Base-by-base conservation (phyloP, 2,888 invertebrate genomes). In the Aphrophora alni region DNA sequence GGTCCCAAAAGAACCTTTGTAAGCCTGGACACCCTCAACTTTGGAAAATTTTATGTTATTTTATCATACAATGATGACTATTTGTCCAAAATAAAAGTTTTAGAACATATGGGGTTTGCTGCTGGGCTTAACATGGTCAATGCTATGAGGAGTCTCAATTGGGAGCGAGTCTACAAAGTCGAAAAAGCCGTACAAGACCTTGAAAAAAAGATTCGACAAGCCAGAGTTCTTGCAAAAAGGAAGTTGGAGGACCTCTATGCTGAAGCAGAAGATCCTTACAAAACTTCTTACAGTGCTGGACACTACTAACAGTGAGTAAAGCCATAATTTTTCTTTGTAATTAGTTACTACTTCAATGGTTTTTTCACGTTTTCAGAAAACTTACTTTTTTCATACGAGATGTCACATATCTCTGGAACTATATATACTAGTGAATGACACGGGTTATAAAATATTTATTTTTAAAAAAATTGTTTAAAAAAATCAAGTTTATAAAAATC, bases 1-100 rank as follows among this genome's bases (percentile, higher is more conserved):
- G 27, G 51, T 81, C 75, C 81, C 81, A 78, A 81, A 78, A 78
- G 38, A 33, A 77, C 69, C 25, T 81, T 77, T 74, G 77, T 81
- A 17, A 72, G 68, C 21, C 8, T 78, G n/a, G 26, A 59, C 17
- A 71, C 76, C 26, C 77, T 81, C 25, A 28, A 51, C 26, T 74
- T 77, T 73, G 81, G 81, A 51, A 28, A n/a, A 27, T 81, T 71
- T 71, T 70, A 80, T 51, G 80, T 72, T 28, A 76, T 80, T 44
- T 12, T 38, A 14, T 21, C 33, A 51, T 76, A 38, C 28, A 68
- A 68, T 68, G 76, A 76, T 76, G 68, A 26, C 25, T 38, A 76
- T 38, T 21, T 76, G 68, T 76, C 26, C 14, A 76, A 76, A 68
- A 76, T 76, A 38, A 69, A 69, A 21, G 69, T 69, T 2, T 21